Base-by-base conservation (phyloP, 2,797 vertebrate species). In the Phoeniculus purpureus region DNA sequence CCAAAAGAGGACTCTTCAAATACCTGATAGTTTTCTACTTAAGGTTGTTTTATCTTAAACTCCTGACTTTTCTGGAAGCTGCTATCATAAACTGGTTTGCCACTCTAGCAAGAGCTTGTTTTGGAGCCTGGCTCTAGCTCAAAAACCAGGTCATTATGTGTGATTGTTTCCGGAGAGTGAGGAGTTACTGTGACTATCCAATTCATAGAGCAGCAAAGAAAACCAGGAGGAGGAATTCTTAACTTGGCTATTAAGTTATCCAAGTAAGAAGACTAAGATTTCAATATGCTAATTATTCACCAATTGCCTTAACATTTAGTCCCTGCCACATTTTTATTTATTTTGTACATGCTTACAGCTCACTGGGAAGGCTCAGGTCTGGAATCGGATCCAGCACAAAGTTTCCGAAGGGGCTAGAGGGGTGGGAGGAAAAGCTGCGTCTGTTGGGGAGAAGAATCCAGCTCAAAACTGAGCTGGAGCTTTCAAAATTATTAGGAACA, bases 401-500 rank as follows among this genome's bases (percentile, higher is more conserved):
- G 72, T 80, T 94, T 88, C 77, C 55, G 47, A 40, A 77, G 27
- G 23, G 51, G 26, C 74, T 31, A 60, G 65, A 71, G 20, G 14
- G 29, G 58, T 50, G 27, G 60, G 58, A 96, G 48, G 56, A 81
- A 88, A 83, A 91, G 55, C 45, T 56, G 51, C 43, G 10, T 66
- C 84, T 85, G 84, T 43, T 12, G 34, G 59, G 56, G 60, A 64
- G 27, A 88, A 91, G 93, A 86, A 81, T 66, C 75, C 59, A 75
- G 51, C 61, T 74, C 40, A 5, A 50, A 92, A 89, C 21, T 25
- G 85, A 90, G 71, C 61, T 71, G 64, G n/a, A 88, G 87, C 81
- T 85, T 92, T 92, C 83, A 88, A 68, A 90, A 87, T 52, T 3
- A 88, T 86, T 87, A 91, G 77, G 83, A 89, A 83, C 85, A 76